Conservation (phyloP, 92 coral and sea anemone genomes). For the Umimayanthus chanpuru region DNA sequence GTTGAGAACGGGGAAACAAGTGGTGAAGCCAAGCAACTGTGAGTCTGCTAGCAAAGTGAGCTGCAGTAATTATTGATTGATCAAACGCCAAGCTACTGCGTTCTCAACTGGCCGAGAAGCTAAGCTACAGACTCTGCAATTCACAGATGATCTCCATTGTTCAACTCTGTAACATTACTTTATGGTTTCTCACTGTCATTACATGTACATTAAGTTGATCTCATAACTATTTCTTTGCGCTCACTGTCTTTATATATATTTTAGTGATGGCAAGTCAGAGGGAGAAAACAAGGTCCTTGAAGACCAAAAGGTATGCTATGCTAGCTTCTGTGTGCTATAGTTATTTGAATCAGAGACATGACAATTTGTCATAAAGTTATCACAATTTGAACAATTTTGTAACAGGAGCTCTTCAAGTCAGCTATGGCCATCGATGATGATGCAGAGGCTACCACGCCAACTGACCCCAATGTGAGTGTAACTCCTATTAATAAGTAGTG, state of each 20-base stretch:
- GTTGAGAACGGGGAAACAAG: too few relatives aligned
- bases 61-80: too few relatives aligned
- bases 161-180: too few relatives aligned
- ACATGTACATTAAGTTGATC: too few relatives aligned
- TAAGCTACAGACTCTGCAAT: too few relatives aligned
- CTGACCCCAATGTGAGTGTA: conserved; percentile 79
- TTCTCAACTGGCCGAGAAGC: too few relatives aligned
- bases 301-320: conserved; percentile 64
- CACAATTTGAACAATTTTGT: neutral
- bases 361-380: neutral
- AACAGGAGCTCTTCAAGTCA: conserved; percentile 83
- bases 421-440: conserved; percentile 92
- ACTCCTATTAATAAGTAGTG: neutral
- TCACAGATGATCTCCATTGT: too few relatives aligned
- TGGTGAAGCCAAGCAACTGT: too few relatives aligned
- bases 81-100: too few relatives aligned
- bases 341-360: neutral
- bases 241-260: neutral
- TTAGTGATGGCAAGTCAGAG: conserved; percentile 57
- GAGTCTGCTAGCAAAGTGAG: too few relatives aligned
- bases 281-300: conserved; percentile 58
- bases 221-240: too few relatives aligned
- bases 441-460: conserved; percentile 79
- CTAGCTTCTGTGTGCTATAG: neutral
- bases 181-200: too few relatives aligned